These are phyloP conservation scores for Anarsia innoxiella DNA, from an alignment of 2,888 invertebrate genomes.

Conservation along the genomic window DNA sequence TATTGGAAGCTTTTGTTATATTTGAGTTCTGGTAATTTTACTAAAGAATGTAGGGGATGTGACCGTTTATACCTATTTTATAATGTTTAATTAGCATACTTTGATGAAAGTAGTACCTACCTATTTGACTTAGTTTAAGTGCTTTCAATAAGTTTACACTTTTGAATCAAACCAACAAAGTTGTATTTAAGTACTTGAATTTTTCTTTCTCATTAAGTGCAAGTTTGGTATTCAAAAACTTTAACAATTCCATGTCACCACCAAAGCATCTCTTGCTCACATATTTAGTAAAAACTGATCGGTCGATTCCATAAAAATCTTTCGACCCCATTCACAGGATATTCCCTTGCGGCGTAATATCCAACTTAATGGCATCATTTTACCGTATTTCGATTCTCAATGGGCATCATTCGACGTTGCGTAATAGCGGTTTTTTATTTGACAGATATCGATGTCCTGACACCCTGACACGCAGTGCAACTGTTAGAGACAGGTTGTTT, in stretches of 20 bases:
- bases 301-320: conserved; percentile 31
- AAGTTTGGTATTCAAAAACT: too few relatives aligned
- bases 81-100: too few relatives aligned
- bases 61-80: too few relatives aligned
- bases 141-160: too few relatives aligned
- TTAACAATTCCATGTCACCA: too few relatives aligned
- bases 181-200: too few relatives aligned
- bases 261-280: too few relatives aligned
- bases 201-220: too few relatives aligned
- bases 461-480: conserved; percentile 27
- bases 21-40: conserved; percentile 17
- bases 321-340: conserved; percentile 27
- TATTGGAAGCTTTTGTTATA: conserved; percentile 31
- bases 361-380: conserved; percentile 66
- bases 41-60: conserved; percentile 24
- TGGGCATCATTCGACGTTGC: conserved; percentile 36
- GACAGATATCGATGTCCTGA: conserved; percentile 51
- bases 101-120: too few relatives aligned
- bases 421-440: conserved; percentile 44
- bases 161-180: too few relatives aligned
- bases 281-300: too few relatives aligned
- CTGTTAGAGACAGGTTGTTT: conserved; percentile 28
- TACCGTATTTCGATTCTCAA: conserved; percentile 50
- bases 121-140: too few relatives aligned
- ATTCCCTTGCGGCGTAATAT: conserved; percentile 58